Evolutionary conservation across 1,140 invertebrate species (phyloP).

Genomic region (Drosophila kohkoa): DNA sequence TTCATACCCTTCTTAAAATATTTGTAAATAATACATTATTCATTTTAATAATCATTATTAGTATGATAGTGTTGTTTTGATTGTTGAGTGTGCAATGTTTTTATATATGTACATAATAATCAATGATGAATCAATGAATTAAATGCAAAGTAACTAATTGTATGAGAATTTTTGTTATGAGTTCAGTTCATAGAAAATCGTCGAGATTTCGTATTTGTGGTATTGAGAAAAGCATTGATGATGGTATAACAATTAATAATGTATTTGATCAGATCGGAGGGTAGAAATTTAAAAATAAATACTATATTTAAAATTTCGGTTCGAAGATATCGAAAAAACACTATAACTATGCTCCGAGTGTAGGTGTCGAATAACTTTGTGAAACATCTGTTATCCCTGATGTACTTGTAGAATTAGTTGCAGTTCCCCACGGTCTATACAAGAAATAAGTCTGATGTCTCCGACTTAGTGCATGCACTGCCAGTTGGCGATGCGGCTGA

Average conservation of each 20-base stretch:
- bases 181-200: constrained; percentile 30
- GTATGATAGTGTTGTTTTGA: not conserved
- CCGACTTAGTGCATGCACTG: constrained; percentile 89
- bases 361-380: too few species aligned
- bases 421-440: constrained; percentile 57
- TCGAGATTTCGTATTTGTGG: not conserved
- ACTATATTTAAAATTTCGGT: too few species aligned
- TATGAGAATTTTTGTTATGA: constrained; percentile 55
- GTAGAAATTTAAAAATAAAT: not conserved
- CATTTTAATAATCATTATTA: not conserved
- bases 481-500: constrained; percentile 90
- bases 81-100: not conserved
- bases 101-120: not conserved
- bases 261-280: not conserved
- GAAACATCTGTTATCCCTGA: too few species aligned
- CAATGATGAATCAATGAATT: constrained; percentile 35
- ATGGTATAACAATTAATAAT: not conserved
- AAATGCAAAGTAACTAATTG: constrained; percentile 62
- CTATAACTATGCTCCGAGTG: too few species aligned
- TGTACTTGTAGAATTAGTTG: not conserved
- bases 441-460: constrained; percentile 85
- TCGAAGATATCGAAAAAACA: too few species aligned
- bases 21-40: not conserved
- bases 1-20: not conserved
- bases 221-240: not conserved